A percentile compares a stretch with the other conserved stretches of the same genome.
These are phyloP conservation scores for Brenthis daphne DNA, from an alignment of 2,888 invertebrate genomes.

Conservation along the genomic window DNA sequence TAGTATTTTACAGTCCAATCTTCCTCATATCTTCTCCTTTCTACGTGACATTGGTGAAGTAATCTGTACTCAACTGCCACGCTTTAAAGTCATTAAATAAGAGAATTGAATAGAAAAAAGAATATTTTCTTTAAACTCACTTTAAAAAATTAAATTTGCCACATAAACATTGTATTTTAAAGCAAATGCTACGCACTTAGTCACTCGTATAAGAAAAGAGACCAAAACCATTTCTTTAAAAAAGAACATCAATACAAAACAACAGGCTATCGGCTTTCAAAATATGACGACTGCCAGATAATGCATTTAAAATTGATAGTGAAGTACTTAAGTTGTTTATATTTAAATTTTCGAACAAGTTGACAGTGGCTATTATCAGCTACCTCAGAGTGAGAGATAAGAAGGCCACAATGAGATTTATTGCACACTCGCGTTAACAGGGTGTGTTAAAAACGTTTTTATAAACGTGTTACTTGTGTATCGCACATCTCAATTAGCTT, in stretches of 20 bases:
- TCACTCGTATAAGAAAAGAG: neutral
- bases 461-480: constrained; percentile 60
- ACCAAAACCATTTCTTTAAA: neutral
- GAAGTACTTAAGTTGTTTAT: constrained; percentile 65
- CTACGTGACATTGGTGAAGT: no score
- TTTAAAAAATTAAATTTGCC: no score
- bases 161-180: neutral
- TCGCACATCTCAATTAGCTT: constrained; percentile 69
- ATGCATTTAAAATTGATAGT: constrained; percentile 47
- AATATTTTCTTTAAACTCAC: no score
- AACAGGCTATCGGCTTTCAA: constrained; percentile 38
- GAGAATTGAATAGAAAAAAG: no score
- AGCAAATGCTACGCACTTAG: neutral
- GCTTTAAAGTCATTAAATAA: no score
- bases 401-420: constrained; percentile 74
- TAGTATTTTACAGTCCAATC: no score
- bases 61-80: no score
- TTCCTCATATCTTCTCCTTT: no score
- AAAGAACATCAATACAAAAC: constrained; percentile 14
- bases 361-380: constrained; percentile 70
- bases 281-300: constrained; percentile 48
- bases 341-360: constrained; percentile 68
- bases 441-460: constrained; percentile 55
- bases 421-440: constrained; percentile 67
- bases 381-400: constrained; percentile 70